phyloP scores from a whole-genome alignment of 2,113 vertebrate genomes.

The Noctilio leporinus region DNA sequence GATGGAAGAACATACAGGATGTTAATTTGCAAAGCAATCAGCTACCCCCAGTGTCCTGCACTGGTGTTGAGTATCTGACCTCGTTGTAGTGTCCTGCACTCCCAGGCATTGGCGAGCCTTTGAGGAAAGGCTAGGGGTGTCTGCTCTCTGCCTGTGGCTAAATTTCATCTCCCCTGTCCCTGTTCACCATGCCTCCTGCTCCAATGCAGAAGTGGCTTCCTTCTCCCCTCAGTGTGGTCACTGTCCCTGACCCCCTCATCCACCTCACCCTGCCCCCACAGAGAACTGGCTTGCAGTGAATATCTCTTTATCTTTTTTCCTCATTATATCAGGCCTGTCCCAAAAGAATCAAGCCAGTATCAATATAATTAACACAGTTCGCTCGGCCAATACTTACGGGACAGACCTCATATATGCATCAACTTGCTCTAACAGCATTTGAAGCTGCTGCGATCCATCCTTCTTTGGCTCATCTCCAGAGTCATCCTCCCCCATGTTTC shows the following conservation, averaged over 20 bases:
- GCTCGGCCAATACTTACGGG: no score
- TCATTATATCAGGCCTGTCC: not conserved
- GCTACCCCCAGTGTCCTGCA: not conserved
- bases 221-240: not conserved
- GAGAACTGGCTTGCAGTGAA: not conserved
- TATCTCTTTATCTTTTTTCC: not conserved
- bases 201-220: accelerated
- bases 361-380: no score
- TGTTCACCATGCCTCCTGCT: not conserved
- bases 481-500: not conserved
- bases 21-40: not conserved
- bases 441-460: not conserved
- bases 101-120: not conserved
- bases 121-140: not conserved
- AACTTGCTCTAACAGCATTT: not conserved
- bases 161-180: accelerated
- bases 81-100: not conserved
- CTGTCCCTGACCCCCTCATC: not conserved
- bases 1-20: not conserved
- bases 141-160: not conserved
- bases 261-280: not conserved
- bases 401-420: no score
- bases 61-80: not conserved
- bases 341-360: no score
- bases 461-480: not conserved